These are phyloP conservation scores for Terebella lapidaria DNA, from an alignment of 2,888 invertebrate species.

Conservation along the genomic window DNA sequence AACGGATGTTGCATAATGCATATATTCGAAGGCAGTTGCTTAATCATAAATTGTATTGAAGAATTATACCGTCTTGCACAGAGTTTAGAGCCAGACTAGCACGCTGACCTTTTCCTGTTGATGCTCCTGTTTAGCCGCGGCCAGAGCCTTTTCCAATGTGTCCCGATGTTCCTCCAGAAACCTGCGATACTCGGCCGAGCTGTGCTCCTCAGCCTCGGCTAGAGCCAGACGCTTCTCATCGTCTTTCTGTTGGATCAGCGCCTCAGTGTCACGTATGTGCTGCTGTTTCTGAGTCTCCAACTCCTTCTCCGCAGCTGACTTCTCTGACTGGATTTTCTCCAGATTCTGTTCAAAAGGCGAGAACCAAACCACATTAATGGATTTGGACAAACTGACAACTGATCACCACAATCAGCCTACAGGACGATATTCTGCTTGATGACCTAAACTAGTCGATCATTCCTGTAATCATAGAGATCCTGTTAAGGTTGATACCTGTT, in stretches of 20 bases:
- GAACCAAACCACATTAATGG: too few relatives aligned
- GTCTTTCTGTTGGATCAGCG: conserved; percentile 30
- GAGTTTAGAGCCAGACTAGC: too few relatives aligned
- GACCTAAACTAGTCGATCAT: too few relatives aligned
- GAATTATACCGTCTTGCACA: too few relatives aligned
- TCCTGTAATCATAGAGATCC: too few relatives aligned
- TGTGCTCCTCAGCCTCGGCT: conserved; percentile 28
- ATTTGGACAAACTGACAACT: too few relatives aligned
- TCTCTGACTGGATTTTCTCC: conserved; percentile 22
- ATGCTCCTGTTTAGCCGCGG: conserved; percentile 31
- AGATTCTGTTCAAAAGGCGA: conserved; percentile 30
- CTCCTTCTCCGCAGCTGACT: conserved; percentile 22
- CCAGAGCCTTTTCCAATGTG: conserved; percentile 35
- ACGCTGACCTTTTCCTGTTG: conserved; percentile 35
- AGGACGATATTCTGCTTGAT: too few relatives aligned
- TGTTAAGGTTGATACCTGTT: too few relatives aligned
- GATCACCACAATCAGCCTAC: too few relatives aligned
- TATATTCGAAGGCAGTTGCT: too few relatives aligned
- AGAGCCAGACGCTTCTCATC: conserved; percentile 27
- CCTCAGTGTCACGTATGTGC: conserved; percentile 26
- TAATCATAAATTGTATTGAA: too few relatives aligned
- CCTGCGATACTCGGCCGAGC: conserved; percentile 32
- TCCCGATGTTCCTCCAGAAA: conserved; percentile 35
- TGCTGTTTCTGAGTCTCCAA: conserved; percentile 6
- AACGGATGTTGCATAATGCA: too few relatives aligned